Evolutionary conservation across 2,113 vertebrate species (phyloP).

Genomic region (Phylloscopus whistleri): DNA sequence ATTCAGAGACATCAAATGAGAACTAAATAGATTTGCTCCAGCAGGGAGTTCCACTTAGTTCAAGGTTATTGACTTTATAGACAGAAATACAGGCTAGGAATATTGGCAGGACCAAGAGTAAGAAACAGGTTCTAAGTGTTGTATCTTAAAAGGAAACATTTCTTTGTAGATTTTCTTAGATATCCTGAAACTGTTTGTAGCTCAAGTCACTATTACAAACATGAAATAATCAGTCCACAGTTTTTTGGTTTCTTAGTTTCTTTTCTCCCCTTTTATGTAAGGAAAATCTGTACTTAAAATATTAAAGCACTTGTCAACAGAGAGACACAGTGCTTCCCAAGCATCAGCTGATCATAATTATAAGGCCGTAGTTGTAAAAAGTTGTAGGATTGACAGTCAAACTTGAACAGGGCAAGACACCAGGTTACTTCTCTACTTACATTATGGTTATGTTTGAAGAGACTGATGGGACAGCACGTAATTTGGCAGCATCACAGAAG

Average conservation of each 20-base stretch:
- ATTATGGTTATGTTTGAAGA: constrained; percentile 88
- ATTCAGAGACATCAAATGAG: not conserved
- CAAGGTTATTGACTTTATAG: not conserved
- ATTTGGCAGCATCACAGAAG: constrained; percentile 80
- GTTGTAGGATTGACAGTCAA: not conserved
- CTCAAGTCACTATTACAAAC: not conserved
- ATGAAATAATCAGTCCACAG: not conserved
- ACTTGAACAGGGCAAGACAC: not conserved
- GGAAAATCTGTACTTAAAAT: not conserved
- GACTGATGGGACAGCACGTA: constrained; percentile 80
- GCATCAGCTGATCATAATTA: not conserved
- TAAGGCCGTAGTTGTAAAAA: not conserved
- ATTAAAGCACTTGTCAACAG: not conserved
- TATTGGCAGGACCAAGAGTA: not conserved
- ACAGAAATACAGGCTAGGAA: not conserved
- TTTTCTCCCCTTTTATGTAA: not conserved
- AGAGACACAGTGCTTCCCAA: not conserved
- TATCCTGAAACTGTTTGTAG: not conserved
- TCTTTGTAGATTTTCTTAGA: not conserved
- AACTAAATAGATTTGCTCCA: not conserved
- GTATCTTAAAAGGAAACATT: not conserved
- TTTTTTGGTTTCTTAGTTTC: not conserved
- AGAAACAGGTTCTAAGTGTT: not conserved
- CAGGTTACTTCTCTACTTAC: constrained; percentile 78
- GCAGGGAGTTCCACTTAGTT: not conserved